A percentile compares a stretch with the other conserved stretches of the same genome.
Evolutionary conservation across 2,888 invertebrate species (phyloP).

Genomic region (Pomacea canaliculata): DNA sequence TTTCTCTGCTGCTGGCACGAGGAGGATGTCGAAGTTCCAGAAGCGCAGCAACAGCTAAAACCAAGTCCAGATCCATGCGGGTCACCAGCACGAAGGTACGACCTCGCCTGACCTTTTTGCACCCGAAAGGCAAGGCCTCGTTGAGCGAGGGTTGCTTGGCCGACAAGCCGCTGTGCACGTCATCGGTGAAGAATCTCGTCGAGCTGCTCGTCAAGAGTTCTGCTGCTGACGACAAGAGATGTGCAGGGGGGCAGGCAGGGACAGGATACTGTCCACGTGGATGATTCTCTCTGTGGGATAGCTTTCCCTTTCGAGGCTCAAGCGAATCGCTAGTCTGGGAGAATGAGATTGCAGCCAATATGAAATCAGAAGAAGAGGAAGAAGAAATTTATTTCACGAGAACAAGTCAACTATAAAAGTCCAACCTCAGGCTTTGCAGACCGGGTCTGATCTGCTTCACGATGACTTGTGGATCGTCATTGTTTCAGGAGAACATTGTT

Average conservation of each 20-base stretch:
- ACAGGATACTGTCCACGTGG: neutral
- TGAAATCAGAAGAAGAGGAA: neutral
- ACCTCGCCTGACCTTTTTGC: neutral
- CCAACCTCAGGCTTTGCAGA: too few relatives aligned
- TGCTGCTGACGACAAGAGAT: too few relatives aligned
- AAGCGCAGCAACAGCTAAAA: neutral
- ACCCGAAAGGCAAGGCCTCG: neutral
- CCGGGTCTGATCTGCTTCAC: too few relatives aligned
- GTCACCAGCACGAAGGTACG: too few relatives aligned
- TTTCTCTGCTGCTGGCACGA: neutral
- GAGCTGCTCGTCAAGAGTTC: too few relatives aligned
- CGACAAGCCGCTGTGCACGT: too few relatives aligned
- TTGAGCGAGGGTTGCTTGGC: conserved; percentile 8
- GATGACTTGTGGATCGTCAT: too few relatives aligned
- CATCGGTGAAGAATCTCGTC: too few relatives aligned
- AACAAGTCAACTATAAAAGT: too few relatives aligned
- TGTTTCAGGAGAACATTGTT: too few relatives aligned
- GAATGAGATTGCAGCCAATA: neutral
- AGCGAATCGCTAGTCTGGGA: conserved; percentile 21
- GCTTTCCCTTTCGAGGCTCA: neutral
- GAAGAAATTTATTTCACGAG: neutral
- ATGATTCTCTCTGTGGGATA: conserved; percentile 16
- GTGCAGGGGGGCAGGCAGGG: too few relatives aligned
- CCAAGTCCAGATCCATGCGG: too few relatives aligned
- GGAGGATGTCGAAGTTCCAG: neutral